Evolutionary conservation across 2,113 vertebrate genomes (phyloP), one percentile per base, ranked within the genome.

Genomic region (Phoxinus phoxinus): DNA sequence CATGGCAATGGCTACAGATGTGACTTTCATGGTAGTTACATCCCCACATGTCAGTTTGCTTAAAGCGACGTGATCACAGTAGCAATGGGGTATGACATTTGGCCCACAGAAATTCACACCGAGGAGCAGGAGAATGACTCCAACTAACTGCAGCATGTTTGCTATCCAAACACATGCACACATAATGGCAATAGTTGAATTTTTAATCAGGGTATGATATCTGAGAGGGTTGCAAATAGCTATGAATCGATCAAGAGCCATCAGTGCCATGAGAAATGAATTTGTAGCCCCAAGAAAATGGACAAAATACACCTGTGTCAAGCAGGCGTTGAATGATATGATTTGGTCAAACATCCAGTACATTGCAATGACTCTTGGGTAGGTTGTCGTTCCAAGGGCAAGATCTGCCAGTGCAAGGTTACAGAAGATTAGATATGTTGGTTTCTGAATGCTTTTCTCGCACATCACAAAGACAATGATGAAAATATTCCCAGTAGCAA

Each of bases 281-380:
- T 86, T 90, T 0, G 87, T 88, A 9, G 93, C 53, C 12, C 92
- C 92, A 53, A 93, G 73, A 59, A 90, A 93, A 78, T 93, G 93
- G 21, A 93, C 90, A 86, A 94, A 92, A 83, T 90, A 94, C 93
- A 94, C 94, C 79, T 94, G 94, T 1, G 58, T 32, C 23, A 94
- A 93, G 73, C 93, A 94, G 0, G 69, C 86, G 1, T 84, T 51
- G 74, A 93, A 94, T 6, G 91, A 91, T 61, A 92, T 86, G 6
- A 84, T 3, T 2, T 48, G 11, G 12, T 88, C 41, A 51, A 67
- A 89, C 67, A 90, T 88, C 92, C 91, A 93, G n/a, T 92, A 94
- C 65, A 81, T 92, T 30, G 90, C 56, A 21, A 93, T 92, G 74
- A 92, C 86, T 87, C 89, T 93, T 1, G 93, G 93, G 6, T 94